Base-by-base conservation (phyloP, 2,797 vertebrate species). In the Leptoclinus maculatus region DNA sequence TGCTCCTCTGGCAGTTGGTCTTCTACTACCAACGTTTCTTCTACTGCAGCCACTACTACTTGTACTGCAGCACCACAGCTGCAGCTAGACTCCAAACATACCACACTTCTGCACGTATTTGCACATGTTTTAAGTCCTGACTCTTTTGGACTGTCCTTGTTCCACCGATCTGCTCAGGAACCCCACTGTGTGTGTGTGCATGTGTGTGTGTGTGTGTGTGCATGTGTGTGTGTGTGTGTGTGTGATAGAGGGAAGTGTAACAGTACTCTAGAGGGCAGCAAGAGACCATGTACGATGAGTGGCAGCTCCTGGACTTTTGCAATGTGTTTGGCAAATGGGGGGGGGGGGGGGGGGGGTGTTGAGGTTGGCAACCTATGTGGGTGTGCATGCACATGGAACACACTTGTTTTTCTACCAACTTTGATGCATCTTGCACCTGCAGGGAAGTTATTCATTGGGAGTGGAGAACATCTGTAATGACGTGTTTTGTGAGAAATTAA, bases 241-340 rank as follows among this genome's bases (percentile, higher is more conserved):
- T 10, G 11, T 34, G 16, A 60, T 25, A 23, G 7, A 80, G 27
- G 21, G 67, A 76, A 47, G 73, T 69, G 71, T 67, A 76, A 53
- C 7, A 76, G 80, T 85, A 90, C 93, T 93, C 89, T 93, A 94
- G 93, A 93, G 90, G 92, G 92, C 93, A 94, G 92, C 89, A 94
- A 84, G 87, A 93, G 90, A 93, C 92, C 91, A 86, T 85, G 66
- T 19, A 90, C 84, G 27, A 76, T 67, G 60, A 66, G 36, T 68
- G 25, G 66, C 14, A 3, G n/a, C 29, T 74, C 10, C 17, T 43
- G 62, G 47, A 57, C 62, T 53, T 79, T 75, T 67, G 27, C 16
- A 63, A 0, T 67, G 32, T 25, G 47, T 49, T n/a, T 8, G 45
- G 17, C 16, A 4, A 16, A 21, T 10, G 8, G 21, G 60, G 64